These are phyloP conservation scores for Clanis bilineata DNA, from an alignment of 2,888 invertebrate genomes.

Conservation along the genomic window DNA sequence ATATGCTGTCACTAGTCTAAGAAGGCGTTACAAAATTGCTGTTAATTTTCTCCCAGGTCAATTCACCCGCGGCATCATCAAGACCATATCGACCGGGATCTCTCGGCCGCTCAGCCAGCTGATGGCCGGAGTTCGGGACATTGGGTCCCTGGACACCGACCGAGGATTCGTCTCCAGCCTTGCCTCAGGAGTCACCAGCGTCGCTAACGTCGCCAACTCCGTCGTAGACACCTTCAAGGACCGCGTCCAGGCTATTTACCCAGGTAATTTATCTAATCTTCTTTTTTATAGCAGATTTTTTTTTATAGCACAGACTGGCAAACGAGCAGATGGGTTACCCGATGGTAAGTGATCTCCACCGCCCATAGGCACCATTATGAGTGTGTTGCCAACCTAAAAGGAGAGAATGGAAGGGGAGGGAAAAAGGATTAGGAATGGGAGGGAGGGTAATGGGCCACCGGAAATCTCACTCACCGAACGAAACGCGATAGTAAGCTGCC, in stretches of 20 bases:
- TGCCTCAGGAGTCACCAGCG: slow-evolving; percentile 67
- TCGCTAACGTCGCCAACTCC: slow-evolving; percentile 64
- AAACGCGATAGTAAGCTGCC: too few relatives aligned
- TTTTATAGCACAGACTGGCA: not conserved
- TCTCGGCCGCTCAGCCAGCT: slow-evolving; percentile 80
- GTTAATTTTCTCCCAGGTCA: slow-evolving; percentile 54
- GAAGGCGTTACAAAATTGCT: not conserved
- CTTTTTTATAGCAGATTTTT: not conserved
- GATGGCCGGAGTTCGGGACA: slow-evolving; percentile 78
- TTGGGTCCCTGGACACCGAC: slow-evolving; percentile 85
- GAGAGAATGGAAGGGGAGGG: too few relatives aligned
- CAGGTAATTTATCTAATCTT: slow-evolving; percentile 58
- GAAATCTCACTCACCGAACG: too few relatives aligned
- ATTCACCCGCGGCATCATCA: slow-evolving; percentile 73
- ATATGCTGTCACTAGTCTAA: too few relatives aligned
- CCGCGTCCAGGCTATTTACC: slow-evolving; percentile 80
- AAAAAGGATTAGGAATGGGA: too few relatives aligned
- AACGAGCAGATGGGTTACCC: too few relatives aligned
- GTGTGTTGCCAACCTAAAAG: too few relatives aligned
- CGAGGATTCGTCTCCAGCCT: slow-evolving; percentile 76
- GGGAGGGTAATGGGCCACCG: too few relatives aligned
- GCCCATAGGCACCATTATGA: too few relatives aligned
- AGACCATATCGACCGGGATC: slow-evolving; percentile 65
- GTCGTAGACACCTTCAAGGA: slow-evolving; percentile 76
- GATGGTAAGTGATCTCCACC: too few relatives aligned